Percentiles rank a stretch among this genome's conserved stretches.
Evolutionary conservation across 2,797 vertebrate species (phyloP).

Genomic region (Telmatherina bonti): DNA sequence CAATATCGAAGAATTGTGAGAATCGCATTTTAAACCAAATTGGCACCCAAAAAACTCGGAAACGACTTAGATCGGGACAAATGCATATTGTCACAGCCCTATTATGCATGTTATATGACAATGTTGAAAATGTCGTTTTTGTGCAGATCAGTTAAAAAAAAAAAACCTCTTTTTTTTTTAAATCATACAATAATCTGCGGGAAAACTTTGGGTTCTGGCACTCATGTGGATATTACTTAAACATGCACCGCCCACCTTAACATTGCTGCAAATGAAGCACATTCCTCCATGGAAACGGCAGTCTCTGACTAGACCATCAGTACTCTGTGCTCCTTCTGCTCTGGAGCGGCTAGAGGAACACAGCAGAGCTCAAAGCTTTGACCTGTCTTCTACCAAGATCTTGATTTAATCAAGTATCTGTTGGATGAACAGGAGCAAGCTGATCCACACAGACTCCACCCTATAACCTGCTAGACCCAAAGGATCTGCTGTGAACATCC

Average conservation of each 20-base stretch:
- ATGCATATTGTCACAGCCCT: too few species aligned
- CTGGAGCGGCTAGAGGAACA: not conserved
- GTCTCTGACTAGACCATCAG: not conserved
- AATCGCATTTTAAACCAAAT: too few species aligned
- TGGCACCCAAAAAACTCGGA: too few species aligned
- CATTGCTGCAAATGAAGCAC: conserved; percentile 1
- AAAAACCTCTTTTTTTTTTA: not conserved
- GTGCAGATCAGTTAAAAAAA: too few species aligned
- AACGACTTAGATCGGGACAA: too few species aligned
- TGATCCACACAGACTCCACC: not conserved
- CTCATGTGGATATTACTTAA: not conserved
- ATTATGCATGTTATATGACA: too few species aligned
- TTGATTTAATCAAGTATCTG: not conserved
- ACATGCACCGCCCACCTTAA: not conserved
- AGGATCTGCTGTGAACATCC: not conserved
- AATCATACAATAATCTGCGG: not conserved
- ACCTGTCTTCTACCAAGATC: not conserved
- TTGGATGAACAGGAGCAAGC: not conserved
- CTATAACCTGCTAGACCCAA: not conserved
- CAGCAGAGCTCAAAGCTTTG: not conserved
- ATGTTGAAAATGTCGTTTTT: too few species aligned
- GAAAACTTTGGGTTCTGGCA: not conserved
- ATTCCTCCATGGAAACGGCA: not conserved
- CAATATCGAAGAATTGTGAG: too few species aligned
- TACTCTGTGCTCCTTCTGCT: not conserved